These are phyloP conservation scores for Melitaea cinxia DNA, from an alignment of 1,140 invertebrate species.

Conservation along the genomic window DNA sequence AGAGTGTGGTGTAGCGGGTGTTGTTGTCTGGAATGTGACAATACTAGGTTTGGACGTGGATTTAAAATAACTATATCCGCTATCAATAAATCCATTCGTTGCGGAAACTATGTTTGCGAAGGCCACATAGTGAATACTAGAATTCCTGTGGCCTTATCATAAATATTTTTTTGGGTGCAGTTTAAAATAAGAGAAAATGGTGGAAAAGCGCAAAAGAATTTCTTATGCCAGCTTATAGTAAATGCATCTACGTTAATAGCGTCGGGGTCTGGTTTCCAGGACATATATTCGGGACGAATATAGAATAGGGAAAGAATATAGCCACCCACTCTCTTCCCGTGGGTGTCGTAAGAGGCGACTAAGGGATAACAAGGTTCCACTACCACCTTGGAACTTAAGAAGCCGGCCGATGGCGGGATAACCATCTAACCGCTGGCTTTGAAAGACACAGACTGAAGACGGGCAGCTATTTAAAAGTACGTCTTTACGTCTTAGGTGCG, in stretches of 20 bases:
- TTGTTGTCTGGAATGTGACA: conserved; percentile 17
- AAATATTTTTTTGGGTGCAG: conserved; percentile 20
- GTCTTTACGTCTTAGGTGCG: too few relatives aligned
- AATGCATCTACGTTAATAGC: not conserved
- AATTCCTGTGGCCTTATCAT: conserved; percentile 26
- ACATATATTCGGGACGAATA: not conserved
- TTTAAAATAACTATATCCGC: conserved; percentile 21
- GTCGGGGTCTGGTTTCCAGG: not conserved
- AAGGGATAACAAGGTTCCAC: too few relatives aligned
- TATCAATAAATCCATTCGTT: conserved; percentile 12
- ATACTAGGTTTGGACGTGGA: conserved; percentile 20
- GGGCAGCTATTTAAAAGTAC: too few relatives aligned
- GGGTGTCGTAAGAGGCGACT: too few relatives aligned
- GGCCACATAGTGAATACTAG: conserved; percentile 35
- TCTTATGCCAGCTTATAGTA: not conserved
- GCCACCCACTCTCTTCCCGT: too few relatives aligned
- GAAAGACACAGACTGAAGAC: too few relatives aligned
- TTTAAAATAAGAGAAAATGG: not conserved
- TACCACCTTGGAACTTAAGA: too few relatives aligned
- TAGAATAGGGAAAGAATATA: too few relatives aligned
- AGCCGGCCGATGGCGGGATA: too few relatives aligned
- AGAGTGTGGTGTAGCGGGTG: not conserved
- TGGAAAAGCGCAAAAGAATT: not conserved
- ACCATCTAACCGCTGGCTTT: too few relatives aligned
- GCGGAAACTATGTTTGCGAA: conserved; percentile 33